Percentiles rank a stretch among this genome's conserved stretches.
These are phyloP conservation scores for Caenorhabditis elegans DNA, from an alignment of 1,140 invertebrate species.

Conservation along the genomic window DNA sequence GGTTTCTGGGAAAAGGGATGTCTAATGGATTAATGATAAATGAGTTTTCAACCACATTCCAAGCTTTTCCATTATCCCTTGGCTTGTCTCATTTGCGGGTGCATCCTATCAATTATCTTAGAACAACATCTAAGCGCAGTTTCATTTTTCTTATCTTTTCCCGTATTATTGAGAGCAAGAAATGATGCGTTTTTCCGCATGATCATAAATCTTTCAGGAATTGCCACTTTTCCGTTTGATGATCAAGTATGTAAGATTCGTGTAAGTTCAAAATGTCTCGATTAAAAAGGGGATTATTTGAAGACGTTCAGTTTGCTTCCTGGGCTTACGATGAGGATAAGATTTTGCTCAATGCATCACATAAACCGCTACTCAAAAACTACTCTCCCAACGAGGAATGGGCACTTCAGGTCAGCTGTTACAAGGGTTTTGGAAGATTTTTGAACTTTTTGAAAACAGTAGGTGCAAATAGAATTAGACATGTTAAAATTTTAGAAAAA, in stretches of 20 bases:
- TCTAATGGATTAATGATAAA: slow-evolving; percentile 20
- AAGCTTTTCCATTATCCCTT: background rate
- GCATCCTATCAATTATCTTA: background rate
- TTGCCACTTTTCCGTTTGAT: slow-evolving; percentile 52
- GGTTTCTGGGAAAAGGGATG: background rate
- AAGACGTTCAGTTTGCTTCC: slow-evolving; percentile 49
- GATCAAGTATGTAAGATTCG: slow-evolving; percentile 47
- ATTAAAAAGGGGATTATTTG: too few species aligned
- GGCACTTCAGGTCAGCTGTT: slow-evolving; percentile 47
- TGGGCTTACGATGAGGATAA: slow-evolving; percentile 54
- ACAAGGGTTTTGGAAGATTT: too few species aligned
- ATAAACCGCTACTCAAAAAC: slow-evolving; percentile 43
- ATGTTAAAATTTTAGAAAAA: too few species aligned
- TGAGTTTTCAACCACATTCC: background rate
- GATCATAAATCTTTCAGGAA: slow-evolving; percentile 28
- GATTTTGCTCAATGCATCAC: slow-evolving; percentile 44
- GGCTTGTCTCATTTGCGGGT: background rate
- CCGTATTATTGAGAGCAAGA: background rate
- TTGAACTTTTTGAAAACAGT: too few species aligned
- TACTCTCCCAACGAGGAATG: slow-evolving; percentile 53
- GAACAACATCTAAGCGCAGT: background rate
- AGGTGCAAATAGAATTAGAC: too few species aligned
- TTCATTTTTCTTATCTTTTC: background rate
- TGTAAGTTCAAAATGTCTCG: background rate
- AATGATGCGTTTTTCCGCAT: background rate